These are phyloP conservation scores for Biston betularia DNA, from an alignment of 2,888 invertebrate species.

Conservation along the genomic window DNA sequence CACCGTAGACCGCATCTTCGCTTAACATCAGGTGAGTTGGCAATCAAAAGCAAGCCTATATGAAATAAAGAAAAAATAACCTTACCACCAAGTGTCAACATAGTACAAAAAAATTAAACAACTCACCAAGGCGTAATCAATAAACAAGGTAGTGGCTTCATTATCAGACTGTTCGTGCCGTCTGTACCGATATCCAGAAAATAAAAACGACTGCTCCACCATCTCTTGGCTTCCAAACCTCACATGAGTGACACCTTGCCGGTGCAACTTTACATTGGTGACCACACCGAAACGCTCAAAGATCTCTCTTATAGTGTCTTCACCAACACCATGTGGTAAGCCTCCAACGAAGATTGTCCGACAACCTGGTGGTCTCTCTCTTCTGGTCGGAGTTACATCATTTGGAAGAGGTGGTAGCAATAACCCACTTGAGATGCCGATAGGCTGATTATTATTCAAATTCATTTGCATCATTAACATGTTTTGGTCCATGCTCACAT, in stretches of 20 bases:
- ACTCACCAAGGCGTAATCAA: conserved; percentile 92
- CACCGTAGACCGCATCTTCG: too few relatives aligned
- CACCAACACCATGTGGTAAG: conserved; percentile 93
- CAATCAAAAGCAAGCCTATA: too few relatives aligned
- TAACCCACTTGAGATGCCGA: conserved; percentile 90
- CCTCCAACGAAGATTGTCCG: conserved; percentile 97
- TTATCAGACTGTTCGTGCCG: conserved; percentile 90
- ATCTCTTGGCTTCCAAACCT: conserved; percentile 92
- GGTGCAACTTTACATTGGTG: conserved; percentile 88
- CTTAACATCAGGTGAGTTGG: too few relatives aligned
- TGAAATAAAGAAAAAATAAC: too few relatives aligned
- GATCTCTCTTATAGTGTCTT: conserved; percentile 93
- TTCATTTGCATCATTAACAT: conserved; percentile 71
- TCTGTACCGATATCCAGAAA: conserved; percentile 92
- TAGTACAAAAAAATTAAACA: background rate
- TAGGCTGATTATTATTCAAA: conserved; percentile 55
- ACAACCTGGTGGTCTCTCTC: conserved; percentile 86
- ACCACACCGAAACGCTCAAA: conserved; percentile 90
- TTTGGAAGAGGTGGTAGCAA: conserved; percentile 94
- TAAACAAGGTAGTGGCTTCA: conserved; percentile 92
- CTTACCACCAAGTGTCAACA: too few relatives aligned
- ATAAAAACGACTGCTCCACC: conserved; percentile 93
- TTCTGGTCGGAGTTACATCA: conserved; percentile 62
- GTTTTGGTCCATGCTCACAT: conserved; percentile 85
- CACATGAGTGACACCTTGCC: conserved; percentile 96